phyloP scores from a whole-genome alignment of 2,797 vertebrate genomes.

The Menidia menidia region DNA sequence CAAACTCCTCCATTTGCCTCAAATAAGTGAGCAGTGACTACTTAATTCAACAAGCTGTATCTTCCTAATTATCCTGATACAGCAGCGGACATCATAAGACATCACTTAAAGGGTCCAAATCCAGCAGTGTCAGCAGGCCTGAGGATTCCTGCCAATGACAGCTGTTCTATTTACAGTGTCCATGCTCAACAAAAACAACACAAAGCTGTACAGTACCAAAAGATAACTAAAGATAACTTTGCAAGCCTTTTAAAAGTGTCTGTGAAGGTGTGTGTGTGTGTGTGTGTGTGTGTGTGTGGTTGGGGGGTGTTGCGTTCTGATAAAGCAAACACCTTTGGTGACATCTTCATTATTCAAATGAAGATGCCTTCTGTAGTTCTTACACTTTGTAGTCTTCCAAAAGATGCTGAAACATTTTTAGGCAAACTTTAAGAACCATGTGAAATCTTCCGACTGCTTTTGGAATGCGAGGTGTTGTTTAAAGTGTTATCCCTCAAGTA shows the following conservation, averaged over 20 bases:
- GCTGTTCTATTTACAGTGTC: too few species aligned
- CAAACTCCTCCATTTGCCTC: slow-evolving; percentile 4
- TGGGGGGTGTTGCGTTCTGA: not conserved
- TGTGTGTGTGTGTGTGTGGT: too few species aligned
- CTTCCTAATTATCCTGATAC: slow-evolving; percentile 38
- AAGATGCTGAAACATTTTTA: not conserved
- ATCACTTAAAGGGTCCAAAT: slow-evolving; percentile 27
- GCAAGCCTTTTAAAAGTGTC: too few species aligned
- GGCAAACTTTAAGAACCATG: not conserved
- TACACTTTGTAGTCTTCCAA: too few species aligned
- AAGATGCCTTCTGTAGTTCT: too few species aligned
- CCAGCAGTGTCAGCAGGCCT: not conserved
- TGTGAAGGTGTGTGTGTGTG: too few species aligned
- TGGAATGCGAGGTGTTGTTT: not conserved
- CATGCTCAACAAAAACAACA: too few species aligned
- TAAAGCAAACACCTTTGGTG: not conserved
- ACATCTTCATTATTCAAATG: not conserved
- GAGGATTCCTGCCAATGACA: not conserved
- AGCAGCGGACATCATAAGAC: slow-evolving; percentile 43
- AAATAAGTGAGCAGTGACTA: slow-evolving; percentile 38
- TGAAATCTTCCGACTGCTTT: not conserved
- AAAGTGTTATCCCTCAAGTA: too few species aligned
- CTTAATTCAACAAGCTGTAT: slow-evolving; percentile 24
- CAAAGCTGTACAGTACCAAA: too few species aligned
- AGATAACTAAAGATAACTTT: too few species aligned